Evolutionary conservation across 2,888 invertebrate genomes (phyloP), one percentile per base, ranked within the genome.

Genomic region (Tachystola acroxantha): DNA sequence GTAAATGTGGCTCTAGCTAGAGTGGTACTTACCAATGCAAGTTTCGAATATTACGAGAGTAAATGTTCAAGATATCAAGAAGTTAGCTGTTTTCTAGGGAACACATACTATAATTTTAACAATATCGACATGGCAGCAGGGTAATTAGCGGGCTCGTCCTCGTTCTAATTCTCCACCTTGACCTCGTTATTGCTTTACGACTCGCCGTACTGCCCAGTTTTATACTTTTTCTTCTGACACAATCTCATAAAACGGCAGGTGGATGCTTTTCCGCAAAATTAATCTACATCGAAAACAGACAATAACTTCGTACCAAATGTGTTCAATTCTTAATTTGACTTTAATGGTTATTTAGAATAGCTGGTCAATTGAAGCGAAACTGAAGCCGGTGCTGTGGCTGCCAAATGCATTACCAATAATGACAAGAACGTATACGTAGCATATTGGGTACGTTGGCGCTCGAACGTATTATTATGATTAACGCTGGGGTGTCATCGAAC

Each of bases 111-210:
- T 24, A n/a, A n/a, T 27, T 48, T 46, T 36, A 45, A 51, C 45
- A 51, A 52, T 51, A 54, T 70, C 61, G 64, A 65, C 61, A 54
- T 59, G 59, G 64, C n/a, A 60, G 62, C 62, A 63, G 54, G 62
- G 74, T 79, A 84, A 82, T 84, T 84, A 84, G 74, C 63, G 48
- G 53, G 57, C 53, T 55, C 62, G 81, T 71, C 74, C 80, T 74
- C 77, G 72, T 78, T 82, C 70, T 70, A 69, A 65, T 70, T 68
- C 53, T 39, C 53, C 63, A 79, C 82, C 84, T 82, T 84, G 84
- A 82, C 85, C 82, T 74, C 74, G 71, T 73, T n/a, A n/a, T n/a
- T 61, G 50, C 56, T 80, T 82, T 78, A 81, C 71, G 74, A 75
- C 64, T 59, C 59, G 57, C 64, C 64, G 64, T 28, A 32, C 22